Evolutionary conservation across 23 tunicate genomes (phyloP), one percentile per base, ranked within the genome.

Genomic region (Corella eumyota): DNA sequence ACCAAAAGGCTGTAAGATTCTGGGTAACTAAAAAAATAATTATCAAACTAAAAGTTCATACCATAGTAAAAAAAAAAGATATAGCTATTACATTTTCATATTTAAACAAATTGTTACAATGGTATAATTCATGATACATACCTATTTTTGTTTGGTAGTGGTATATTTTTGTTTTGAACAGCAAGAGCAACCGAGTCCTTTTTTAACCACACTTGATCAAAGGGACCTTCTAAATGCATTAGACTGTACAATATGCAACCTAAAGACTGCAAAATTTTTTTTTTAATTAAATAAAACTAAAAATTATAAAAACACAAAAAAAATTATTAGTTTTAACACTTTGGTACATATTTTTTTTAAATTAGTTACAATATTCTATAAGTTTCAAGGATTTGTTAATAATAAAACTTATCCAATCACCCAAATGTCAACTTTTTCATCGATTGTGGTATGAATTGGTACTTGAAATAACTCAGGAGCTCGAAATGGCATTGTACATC

Each of bases 401-500:
- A n/a, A n/a, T n/a, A n/a, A n/a, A 19, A 25, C 19, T n/a, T 22
- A 17, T 15, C 11, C 25, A 9, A 66, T 56, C 48, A 81, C 91
- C 96, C 96, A 88, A 36, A 88, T 88, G 49, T 88, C 96, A 46
- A 88, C 88, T 73, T 88, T 88, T 67, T 88, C 96, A 78, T 88
- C 96, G 55, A 79, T 62, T 31, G 62, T 68, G 0, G 81, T 52
- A 22, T 69, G 88, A 0, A 79, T 25, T 27, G 83, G 76, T 34
- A 92, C 98, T 37, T 76, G 80, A 60, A 92, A 82, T 2, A 92
- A 61, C 36, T 92, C 98, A 38, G 98, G 98, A 4, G 98, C 98
- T 27, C 98, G 71, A 47, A 67, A 92, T 7, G 98, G 98, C 93
- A 92, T 68, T 0, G 98, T 92, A 34, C 93, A 83, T 30, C 85